Evolutionary conservation across 2,113 vertebrate species (phyloP).

Genomic region (Dipodomys stephensi): DNA sequence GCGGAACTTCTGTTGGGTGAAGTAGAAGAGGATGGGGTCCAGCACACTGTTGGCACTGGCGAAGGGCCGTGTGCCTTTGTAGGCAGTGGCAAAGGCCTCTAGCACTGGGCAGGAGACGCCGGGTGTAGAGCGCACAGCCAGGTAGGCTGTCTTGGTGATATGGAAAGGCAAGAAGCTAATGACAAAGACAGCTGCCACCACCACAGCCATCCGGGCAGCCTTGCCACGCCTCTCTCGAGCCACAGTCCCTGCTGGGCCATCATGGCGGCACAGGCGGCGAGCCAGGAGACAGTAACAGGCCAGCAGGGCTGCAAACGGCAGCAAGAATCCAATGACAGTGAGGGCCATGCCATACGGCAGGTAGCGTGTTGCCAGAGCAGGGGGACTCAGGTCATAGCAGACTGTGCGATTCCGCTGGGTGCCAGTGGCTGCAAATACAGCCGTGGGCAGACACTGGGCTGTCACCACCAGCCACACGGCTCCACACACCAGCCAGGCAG

Average conservation of each 20-base stretch:
- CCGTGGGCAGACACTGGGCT: constrained; percentile 92
- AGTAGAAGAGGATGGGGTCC: constrained; percentile 98
- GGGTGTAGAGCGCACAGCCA: constrained; percentile 89
- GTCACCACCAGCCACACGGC: constrained; percentile 91
- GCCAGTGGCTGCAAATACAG: constrained; percentile 93
- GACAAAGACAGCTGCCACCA: constrained; percentile 92
- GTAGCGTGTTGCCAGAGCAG: constrained; percentile 87
- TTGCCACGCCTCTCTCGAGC: constrained; percentile 91
- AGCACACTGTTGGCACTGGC: constrained; percentile 98
- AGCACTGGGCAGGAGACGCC: constrained; percentile 83
- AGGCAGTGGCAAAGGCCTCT: constrained; percentile 93
- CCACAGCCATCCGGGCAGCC: constrained; percentile 93
- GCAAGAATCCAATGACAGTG: constrained; percentile 92
- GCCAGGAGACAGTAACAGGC: constrained; percentile 95
- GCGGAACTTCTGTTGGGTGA: constrained; percentile 93
- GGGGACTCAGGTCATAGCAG: constrained; percentile 95
- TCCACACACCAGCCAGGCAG: constrained; percentile 91
- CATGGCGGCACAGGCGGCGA: constrained; percentile 90
- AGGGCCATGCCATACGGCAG: constrained; percentile 97
- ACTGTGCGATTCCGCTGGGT: constrained; percentile 96
- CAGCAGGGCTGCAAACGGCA: constrained; percentile 93
- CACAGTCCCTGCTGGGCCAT: constrained; percentile 78
- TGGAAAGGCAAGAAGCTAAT: constrained; percentile 98
- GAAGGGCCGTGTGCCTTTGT: constrained; percentile 95
- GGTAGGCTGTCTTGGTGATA: constrained; percentile 95